A percentile compares a stretch with the other conserved stretches of the same genome.
Conservation (phyloP, 2,797 vertebrate species). For the Lerista edwardsae region DNA sequence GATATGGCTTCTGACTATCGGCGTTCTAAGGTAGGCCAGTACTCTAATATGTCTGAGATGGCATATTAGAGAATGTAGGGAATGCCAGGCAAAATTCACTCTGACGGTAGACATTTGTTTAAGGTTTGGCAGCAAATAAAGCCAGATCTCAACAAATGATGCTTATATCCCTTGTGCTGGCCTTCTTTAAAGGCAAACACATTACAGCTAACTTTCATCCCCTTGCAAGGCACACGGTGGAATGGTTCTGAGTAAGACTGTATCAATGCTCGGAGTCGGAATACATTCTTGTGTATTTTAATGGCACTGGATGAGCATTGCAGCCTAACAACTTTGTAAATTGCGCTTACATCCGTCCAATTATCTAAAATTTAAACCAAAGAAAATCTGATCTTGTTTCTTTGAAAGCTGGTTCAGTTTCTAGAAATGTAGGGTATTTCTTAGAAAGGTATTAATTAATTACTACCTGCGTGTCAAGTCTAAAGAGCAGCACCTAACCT, state of each 20-base stretch:
- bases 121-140: constrained; percentile 10
- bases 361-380: not conserved
- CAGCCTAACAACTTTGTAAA: not conserved
- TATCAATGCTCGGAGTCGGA: constrained; percentile 46
- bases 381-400: not conserved
- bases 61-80: constrained; percentile 43
- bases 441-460: not conserved
- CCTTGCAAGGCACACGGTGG: constrained; percentile 63
- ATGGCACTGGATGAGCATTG: not conserved
- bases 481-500: constrained; percentile 1
- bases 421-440: not conserved
- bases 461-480: not conserved
- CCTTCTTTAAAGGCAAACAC: constrained; percentile 28
- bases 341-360: not conserved
- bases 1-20: constrained; percentile 53
- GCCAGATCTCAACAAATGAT: not conserved
- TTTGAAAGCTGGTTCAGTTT: not conserved
- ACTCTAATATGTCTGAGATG: constrained; percentile 42
- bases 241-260: constrained; percentile 61
- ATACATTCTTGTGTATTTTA: not conserved
- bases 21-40: not conserved
- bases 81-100: not conserved
- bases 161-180: constrained; percentile 14
- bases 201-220: constrained; percentile 45
- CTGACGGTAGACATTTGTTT: not conserved